Conservation (phyloP, 30 jellyfish, hydroid and myxozoan species). For the Morbakka virulenta region DNA sequence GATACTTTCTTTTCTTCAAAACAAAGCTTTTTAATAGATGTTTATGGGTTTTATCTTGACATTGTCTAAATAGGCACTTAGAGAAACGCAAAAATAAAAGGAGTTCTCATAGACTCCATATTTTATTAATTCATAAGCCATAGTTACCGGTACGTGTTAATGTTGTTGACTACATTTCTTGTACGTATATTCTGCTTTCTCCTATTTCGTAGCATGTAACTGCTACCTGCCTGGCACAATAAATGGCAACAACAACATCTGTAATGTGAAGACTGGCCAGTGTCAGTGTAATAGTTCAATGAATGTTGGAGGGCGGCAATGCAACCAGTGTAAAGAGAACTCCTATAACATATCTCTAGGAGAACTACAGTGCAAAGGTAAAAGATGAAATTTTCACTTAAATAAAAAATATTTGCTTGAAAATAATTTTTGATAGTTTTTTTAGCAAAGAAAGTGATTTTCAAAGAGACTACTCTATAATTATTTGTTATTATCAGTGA, state of each 20-base stretch:
- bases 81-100: too few relatives aligned
- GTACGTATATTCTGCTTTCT: too few relatives aligned
- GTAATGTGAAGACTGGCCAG: conserved; percentile 89
- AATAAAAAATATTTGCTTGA: not conserved
- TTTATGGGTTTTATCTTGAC: too few relatives aligned
- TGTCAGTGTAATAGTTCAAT: conserved; percentile 73
- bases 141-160: not conserved
- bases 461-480: too few relatives aligned
- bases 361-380: conserved; percentile 91
- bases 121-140: too few relatives aligned
- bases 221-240: conserved; percentile 96
- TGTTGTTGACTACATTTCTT: not conserved
- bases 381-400: too few relatives aligned
- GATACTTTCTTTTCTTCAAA: too few relatives aligned
- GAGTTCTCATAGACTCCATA: too few relatives aligned
- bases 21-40: too few relatives aligned
- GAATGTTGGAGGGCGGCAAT: conserved; percentile 92
- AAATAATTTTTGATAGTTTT: not conserved
- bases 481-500: too few relatives aligned
- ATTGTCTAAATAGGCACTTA: too few relatives aligned
- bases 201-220: conserved; percentile 80
- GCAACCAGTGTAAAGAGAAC: conserved; percentile 90
- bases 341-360: conserved; percentile 84
- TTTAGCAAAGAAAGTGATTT: not conserved
- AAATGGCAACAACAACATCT: conserved; percentile 60